phyloP scores from a whole-genome alignment of 2,888 invertebrate genomes.

The Apodemia hepburni region DNA sequence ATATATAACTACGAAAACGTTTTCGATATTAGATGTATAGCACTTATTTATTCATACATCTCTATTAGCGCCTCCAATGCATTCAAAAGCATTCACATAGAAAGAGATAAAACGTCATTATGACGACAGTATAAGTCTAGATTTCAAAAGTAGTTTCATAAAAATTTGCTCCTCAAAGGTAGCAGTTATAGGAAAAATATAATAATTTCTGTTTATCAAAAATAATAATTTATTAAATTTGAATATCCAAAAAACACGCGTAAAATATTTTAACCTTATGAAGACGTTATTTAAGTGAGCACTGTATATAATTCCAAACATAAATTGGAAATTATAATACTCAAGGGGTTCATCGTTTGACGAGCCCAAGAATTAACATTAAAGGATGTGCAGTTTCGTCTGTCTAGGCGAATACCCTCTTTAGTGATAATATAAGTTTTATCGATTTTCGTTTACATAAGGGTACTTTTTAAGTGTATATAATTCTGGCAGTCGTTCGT shows the following conservation, averaged over 20 bases:
- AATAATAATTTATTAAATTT: constrained; percentile 61
- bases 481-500: too few relatives aligned
- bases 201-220: constrained; percentile 69
- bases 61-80: constrained; percentile 30
- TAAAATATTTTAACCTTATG: constrained; percentile 45
- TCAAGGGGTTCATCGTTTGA: too few relatives aligned
- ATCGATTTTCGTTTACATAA: too few relatives aligned
- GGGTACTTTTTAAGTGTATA: too few relatives aligned
- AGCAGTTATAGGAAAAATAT: constrained; percentile 70
- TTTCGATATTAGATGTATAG: constrained; percentile 1
- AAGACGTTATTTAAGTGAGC: constrained; percentile 14
- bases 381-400: too few relatives aligned
- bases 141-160: constrained; percentile 64
- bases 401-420: too few relatives aligned
- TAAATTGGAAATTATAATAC: too few relatives aligned
- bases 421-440: too few relatives aligned
- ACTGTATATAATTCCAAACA: constrained; percentile 12
- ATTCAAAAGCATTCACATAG: constrained; percentile 44
- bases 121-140: constrained; percentile 56
- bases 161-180: constrained; percentile 62
- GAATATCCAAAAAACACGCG: constrained; percentile 47
- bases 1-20: constrained; percentile 10
- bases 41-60: constrained; percentile 14
- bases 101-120: constrained; percentile 57
- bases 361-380: too few relatives aligned